phyloP scores from a whole-genome alignment of 2,888 invertebrate genomes.

The Bugula neritina region DNA sequence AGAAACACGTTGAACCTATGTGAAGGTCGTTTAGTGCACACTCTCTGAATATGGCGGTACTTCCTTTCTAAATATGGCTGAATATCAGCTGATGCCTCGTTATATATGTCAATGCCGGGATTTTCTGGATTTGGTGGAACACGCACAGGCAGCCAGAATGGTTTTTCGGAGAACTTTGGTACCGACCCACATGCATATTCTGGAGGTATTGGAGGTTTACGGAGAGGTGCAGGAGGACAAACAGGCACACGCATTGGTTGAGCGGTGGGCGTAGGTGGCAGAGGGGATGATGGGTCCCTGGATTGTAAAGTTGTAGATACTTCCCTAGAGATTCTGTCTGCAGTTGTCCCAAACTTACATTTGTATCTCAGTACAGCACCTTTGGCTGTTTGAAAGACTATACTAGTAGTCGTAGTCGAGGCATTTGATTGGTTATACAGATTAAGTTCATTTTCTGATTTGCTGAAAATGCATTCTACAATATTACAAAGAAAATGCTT shows the following conservation, averaged over 20 bases:
- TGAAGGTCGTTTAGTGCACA: not conserved
- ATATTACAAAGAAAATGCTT: too few relatives aligned
- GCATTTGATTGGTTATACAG: not conserved
- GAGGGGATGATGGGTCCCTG: not conserved
- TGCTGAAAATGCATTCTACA: not conserved
- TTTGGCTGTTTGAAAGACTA: not conserved
- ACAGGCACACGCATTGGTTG: not conserved
- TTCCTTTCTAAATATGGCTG: not conserved
- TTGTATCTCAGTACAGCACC: not conserved
- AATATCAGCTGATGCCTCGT: not conserved
- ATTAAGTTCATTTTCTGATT: not conserved
- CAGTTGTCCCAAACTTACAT: not conserved
- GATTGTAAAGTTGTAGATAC: not conserved
- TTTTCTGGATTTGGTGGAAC: slow-evolving; percentile 1
- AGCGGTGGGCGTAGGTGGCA: slow-evolving; percentile 8
- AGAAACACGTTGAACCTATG: not conserved
- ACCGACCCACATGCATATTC: slow-evolving; percentile 13
- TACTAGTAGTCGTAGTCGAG: not conserved
- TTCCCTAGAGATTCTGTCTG: slow-evolving; percentile 16
- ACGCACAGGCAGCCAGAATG: not conserved
- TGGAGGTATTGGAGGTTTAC: too few relatives aligned
- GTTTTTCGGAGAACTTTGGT: not conserved
- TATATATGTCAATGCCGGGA: not conserved
- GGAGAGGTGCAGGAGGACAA: not conserved
- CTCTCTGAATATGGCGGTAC: not conserved